Conservation (phyloP, 2,888 invertebrate genomes). For the Hedya salicella region DNA sequence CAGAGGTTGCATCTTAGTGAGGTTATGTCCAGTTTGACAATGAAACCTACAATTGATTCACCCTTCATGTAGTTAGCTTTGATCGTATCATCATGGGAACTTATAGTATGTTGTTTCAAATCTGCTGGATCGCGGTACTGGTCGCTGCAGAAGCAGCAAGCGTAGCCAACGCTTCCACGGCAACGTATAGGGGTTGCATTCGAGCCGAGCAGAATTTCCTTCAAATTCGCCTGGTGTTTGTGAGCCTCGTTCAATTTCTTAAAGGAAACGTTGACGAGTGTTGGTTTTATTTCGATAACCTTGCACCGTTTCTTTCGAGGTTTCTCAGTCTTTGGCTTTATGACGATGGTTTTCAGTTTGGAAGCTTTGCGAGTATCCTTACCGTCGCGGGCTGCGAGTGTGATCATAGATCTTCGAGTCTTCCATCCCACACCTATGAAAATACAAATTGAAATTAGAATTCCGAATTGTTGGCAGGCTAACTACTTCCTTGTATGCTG, state of each 20-base stretch:
- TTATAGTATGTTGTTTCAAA: slow-evolving; percentile 63
- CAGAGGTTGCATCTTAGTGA: slow-evolving; percentile 59
- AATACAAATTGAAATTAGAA: slow-evolving; percentile 35
- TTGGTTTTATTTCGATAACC: slow-evolving; percentile 34
- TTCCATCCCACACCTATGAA: slow-evolving; percentile 42
- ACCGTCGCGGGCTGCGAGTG: not conserved
- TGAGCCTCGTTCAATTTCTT: slow-evolving; percentile 48
- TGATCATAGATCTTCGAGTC: slow-evolving; percentile 13
- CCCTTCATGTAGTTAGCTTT: slow-evolving; percentile 63
- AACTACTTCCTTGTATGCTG: not conserved
- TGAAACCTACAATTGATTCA: slow-evolving; percentile 47
- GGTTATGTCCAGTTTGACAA: slow-evolving; percentile 66
- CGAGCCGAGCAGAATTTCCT: slow-evolving; percentile 60
- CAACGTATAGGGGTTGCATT: slow-evolving; percentile 72
- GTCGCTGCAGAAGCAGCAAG: slow-evolving; percentile 66
- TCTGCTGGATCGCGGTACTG: slow-evolving; percentile 59
- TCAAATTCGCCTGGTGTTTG: slow-evolving; percentile 63
- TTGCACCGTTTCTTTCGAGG: slow-evolving; percentile 36
- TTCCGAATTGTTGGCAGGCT: slow-evolving; percentile 8
- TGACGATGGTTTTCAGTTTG: slow-evolving; percentile 37
- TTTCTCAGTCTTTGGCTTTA: slow-evolving; percentile 27
- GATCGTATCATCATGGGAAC: slow-evolving; percentile 53
- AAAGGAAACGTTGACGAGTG: slow-evolving; percentile 27
- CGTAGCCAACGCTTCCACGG: slow-evolving; percentile 61
- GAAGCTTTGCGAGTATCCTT: slow-evolving; percentile 23